A percentile compares a stretch with the other conserved stretches of the same genome.
Evolutionary conservation across 2,888 invertebrate species (phyloP).

Genomic region (Philaethria dido): DNA sequence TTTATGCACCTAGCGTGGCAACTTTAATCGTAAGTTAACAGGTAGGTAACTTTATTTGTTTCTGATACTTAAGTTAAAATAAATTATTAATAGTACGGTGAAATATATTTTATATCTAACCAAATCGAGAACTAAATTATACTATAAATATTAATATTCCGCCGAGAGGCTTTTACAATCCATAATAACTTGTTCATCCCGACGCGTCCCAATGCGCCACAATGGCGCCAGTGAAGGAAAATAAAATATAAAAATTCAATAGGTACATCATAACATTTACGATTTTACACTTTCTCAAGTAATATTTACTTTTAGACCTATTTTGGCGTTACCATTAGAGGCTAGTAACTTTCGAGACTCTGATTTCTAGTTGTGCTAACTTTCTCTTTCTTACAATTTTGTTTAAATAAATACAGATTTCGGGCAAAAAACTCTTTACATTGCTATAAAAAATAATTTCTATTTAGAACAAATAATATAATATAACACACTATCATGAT

Average conservation of each 20-base stretch:
- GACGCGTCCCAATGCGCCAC: neutral
- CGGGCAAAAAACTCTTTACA: neutral
- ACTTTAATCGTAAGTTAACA: no score
- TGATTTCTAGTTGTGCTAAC: constrained; percentile 51
- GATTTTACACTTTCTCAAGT: neutral
- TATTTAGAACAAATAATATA: neutral
- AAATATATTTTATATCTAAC: no score
- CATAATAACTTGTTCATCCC: neutral
- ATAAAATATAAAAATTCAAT: neutral
- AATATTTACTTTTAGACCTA: constrained; percentile 38
- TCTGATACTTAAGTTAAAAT: no score
- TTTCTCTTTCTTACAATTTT: constrained; percentile 52
- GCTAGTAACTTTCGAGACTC: constrained; percentile 48
- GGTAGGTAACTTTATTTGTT: no score
- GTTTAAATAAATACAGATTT: constrained; percentile 20
- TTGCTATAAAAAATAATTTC: neutral
- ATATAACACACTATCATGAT: constrained; percentile 6
- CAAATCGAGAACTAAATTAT: no score
- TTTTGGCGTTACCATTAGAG: constrained; percentile 47
- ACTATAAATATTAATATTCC: no score
- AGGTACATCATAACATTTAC: constrained; percentile 1
- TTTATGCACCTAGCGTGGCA: no score
- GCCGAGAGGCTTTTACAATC: no score
- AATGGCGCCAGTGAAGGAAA: neutral
- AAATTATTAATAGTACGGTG: no score